phyloP scores from a whole-genome alignment of 2,888 invertebrate species.

The Chydorus sphaericus region DNA sequence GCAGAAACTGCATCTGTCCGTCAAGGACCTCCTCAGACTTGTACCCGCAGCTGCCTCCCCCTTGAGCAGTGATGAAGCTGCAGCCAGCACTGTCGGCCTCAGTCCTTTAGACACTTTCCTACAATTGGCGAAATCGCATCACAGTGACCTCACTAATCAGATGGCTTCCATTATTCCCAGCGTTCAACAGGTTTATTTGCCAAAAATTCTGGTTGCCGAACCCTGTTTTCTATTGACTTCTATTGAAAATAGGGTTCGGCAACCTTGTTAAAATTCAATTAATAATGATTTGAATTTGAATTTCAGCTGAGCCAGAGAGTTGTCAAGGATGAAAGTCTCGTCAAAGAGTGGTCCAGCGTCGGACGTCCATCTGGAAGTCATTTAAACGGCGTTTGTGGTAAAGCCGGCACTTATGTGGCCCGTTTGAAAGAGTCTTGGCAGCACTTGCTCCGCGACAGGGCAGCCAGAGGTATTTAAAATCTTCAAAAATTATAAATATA shows the following conservation, averaged over 20 bases:
- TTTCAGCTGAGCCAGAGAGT: slow-evolving; percentile 47
- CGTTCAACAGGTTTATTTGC: too few species aligned
- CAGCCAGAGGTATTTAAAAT: slow-evolving; percentile 48
- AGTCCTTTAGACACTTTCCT: background rate
- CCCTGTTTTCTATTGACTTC: too few species aligned
- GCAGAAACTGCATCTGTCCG: background rate
- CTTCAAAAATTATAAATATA: background rate
- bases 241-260: too few species aligned
- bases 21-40: background rate
- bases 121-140: background rate
- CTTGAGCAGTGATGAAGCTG: too few species aligned
- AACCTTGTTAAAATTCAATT: too few species aligned
- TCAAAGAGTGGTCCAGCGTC: slow-evolving; percentile 47
- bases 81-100: background rate
- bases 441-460: slow-evolving; percentile 71
- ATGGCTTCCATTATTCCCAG: slow-evolving; percentile 43
- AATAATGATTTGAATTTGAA: too few species aligned
- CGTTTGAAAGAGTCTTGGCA: slow-evolving; percentile 80
- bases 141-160: slow-evolving; percentile 24
- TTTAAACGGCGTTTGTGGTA: slow-evolving; percentile 24
- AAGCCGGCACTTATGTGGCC: slow-evolving; percentile 49
- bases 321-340: slow-evolving; percentile 36
- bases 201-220: too few species aligned
- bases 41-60: background rate
- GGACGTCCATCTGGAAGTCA: slow-evolving; percentile 38